Percentiles rank a stretch among this genome's conserved stretches.
phyloP scores from a whole-genome alignment of 2,797 vertebrate genomes.

The Coilia nasus region DNA sequence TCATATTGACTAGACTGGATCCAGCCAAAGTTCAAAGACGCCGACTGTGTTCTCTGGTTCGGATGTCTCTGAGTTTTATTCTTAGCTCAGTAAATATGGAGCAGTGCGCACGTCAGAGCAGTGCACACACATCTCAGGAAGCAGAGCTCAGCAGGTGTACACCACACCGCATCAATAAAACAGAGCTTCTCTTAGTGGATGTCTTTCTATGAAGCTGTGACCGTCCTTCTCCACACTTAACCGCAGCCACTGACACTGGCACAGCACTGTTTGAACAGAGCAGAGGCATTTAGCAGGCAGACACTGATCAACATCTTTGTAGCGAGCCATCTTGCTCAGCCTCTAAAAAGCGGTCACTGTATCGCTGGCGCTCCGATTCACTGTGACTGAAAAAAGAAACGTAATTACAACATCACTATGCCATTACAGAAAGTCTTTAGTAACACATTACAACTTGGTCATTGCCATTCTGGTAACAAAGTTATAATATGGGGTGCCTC shows the following conservation, averaged over 20 bases:
- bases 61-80: neutral
- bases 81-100: neutral
- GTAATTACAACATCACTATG: no score
- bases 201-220: neutral
- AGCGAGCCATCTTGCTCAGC: neutral
- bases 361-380: no score
- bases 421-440: no score
- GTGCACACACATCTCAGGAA: neutral
- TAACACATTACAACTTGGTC: no score
- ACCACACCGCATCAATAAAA: neutral
- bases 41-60: neutral
- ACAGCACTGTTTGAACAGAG: neutral
- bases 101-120: neutral
- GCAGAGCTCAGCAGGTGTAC: neutral
- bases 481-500: no score
- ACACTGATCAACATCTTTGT: slow-evolving; percentile 15
- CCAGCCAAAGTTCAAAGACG: no score
- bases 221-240: neutral
- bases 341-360: no score
- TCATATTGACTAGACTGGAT: no score
- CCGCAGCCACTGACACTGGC: neutral
- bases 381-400: no score
- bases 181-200: neutral
- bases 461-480: no score
- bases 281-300: neutral